These are phyloP conservation scores for Haplochromis vanheusdeni DNA, from an alignment of 2,113 vertebrate species.

Conservation along the genomic window DNA sequence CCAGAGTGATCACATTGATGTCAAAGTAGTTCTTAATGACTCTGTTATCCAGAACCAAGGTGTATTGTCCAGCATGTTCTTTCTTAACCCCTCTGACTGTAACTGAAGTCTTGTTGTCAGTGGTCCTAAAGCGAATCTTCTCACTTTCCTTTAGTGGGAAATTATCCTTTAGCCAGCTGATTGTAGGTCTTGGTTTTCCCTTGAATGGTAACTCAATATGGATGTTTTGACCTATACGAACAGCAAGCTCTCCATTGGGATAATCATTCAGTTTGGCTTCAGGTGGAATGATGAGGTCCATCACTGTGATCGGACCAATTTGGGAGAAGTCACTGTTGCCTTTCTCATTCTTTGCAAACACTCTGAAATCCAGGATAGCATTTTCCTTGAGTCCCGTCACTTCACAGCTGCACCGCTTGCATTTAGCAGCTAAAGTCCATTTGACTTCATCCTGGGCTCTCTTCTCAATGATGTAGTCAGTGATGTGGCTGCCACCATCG, in stretches of 20 bases:
- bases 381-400: slow-evolving; percentile 84
- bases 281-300: slow-evolving; percentile 86
- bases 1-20: slow-evolving; percentile 85
- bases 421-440: slow-evolving; percentile 82
- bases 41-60: slow-evolving; percentile 89
- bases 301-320: slow-evolving; percentile 86
- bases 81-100: slow-evolving; percentile 91
- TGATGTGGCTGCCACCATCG: slow-evolving; percentile 91
- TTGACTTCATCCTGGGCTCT: slow-evolving; percentile 76
- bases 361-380: slow-evolving; percentile 85
- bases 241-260: slow-evolving; percentile 82
- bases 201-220: slow-evolving; percentile 91
- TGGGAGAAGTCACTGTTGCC: slow-evolving; percentile 85
- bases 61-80: slow-evolving; percentile 91
- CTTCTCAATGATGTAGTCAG: slow-evolving; percentile 91
- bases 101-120: slow-evolving; percentile 87
- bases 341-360: slow-evolving; percentile 95
- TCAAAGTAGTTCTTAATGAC: slow-evolving; percentile 82
- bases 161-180: slow-evolving; percentile 93
- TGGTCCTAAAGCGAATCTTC: slow-evolving; percentile 86
- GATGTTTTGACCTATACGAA: slow-evolving; percentile 91
- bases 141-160: slow-evolving; percentile 92
- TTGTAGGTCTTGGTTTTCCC: slow-evolving; percentile 88
- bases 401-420: slow-evolving; percentile 84
- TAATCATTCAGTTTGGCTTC: slow-evolving; percentile 88